A percentile compares a stretch with the other conserved stretches of the same genome.
These are phyloP conservation scores for Poliocrania exsul DNA, from an alignment of 2,797 vertebrate genomes.

Conservation along the genomic window DNA sequence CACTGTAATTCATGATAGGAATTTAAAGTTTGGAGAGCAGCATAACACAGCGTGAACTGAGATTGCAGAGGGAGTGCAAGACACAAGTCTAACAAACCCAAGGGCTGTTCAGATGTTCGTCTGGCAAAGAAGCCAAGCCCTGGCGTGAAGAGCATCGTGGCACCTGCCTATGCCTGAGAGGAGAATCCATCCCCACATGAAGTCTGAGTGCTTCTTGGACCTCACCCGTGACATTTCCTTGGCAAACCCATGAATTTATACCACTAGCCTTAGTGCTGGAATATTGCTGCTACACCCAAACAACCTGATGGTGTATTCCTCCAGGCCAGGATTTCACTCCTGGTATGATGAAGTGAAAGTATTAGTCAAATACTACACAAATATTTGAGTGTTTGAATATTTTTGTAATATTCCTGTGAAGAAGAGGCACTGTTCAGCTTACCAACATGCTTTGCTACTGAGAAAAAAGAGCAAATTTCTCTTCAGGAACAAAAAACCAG, in stretches of 20 bases:
- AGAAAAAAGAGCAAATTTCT: background rate
- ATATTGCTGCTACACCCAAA: background rate
- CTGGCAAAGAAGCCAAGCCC: background rate
- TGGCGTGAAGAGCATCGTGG: background rate
- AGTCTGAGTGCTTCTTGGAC: background rate
- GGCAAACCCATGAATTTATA: fast-evolving
- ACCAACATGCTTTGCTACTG: background rate
- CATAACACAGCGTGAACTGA: background rate
- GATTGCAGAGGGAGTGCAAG: background rate
- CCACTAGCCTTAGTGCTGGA: background rate
- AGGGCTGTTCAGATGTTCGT: background rate
- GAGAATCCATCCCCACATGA: background rate
- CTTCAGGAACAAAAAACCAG: background rate
- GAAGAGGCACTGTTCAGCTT: background rate
- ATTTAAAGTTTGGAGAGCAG: background rate
- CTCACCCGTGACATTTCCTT: background rate
- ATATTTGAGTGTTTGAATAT: background rate
- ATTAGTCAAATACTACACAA: background rate
- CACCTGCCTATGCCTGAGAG: background rate
- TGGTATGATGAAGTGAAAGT: background rate
- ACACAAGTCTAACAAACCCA: background rate
- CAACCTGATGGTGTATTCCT: background rate
- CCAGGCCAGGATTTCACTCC: background rate
- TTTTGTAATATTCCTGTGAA: background rate
- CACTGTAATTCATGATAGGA: background rate